Evolutionary conservation across 2,888 invertebrate species (phyloP).

Genomic region (Temnothorax ravouxi): DNA sequence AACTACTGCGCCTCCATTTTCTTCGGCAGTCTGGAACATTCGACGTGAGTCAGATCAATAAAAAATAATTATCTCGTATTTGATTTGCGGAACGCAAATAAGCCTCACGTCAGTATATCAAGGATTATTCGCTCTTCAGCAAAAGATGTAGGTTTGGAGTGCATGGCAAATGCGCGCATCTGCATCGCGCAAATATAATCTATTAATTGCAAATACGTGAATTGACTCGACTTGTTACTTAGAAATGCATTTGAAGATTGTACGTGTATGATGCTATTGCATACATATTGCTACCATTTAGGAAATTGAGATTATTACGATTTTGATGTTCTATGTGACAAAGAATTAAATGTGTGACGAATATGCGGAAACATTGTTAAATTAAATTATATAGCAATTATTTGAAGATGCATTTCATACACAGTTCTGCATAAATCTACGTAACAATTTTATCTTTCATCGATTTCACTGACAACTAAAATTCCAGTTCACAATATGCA

Average conservation of each 20-base stretch:
- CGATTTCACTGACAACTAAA: constrained; percentile 8
- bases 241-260: constrained; percentile 14
- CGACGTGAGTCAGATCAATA: constrained; percentile 73
- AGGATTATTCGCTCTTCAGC: constrained; percentile 71
- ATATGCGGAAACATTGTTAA: neutral
- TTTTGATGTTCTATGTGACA: neutral
- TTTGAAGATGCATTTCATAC: neutral
- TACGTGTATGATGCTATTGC: neutral
- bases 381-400: constrained; percentile 9
- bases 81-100: constrained; percentile 69
- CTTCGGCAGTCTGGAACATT: constrained; percentile 72
- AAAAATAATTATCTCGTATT: constrained; percentile 78
- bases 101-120: constrained; percentile 64
- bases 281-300: neutral
- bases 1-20: constrained; percentile 75
- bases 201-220: constrained; percentile 50
- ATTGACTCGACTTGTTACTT: constrained; percentile 43
- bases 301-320: constrained; percentile 6
- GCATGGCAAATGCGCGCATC: constrained; percentile 77
- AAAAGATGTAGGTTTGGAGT: constrained; percentile 64
- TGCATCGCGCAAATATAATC: too few species aligned
- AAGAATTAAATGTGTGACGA: neutral
- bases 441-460: constrained; percentile 4
- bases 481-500: constrained; percentile 38
- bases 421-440: neutral